phyloP scores from a whole-genome alignment of 2,888 invertebrate genomes.

The Fabriciana adippe region DNA sequence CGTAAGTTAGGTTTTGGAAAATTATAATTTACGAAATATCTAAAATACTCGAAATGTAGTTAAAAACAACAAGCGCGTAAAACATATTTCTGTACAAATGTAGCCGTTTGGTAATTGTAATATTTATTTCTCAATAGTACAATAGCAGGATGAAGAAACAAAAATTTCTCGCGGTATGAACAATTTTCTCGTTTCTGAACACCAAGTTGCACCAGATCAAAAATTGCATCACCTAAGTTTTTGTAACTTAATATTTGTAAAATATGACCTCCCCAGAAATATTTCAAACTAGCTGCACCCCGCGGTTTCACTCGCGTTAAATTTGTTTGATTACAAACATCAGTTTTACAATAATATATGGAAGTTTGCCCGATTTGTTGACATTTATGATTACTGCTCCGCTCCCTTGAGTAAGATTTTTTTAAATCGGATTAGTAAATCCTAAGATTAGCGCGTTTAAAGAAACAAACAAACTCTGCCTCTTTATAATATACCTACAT shows the following conservation, averaged over 20 bases:
- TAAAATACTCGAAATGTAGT: not conserved
- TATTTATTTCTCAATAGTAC: slow-evolving; percentile 27
- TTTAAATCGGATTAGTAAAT: too few relatives aligned
- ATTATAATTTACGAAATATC: not conserved
- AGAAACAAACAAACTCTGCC: too few relatives aligned
- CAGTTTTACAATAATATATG: too few relatives aligned
- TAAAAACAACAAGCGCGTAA: not conserved
- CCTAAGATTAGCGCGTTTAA: too few relatives aligned
- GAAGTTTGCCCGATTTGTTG: too few relatives aligned
- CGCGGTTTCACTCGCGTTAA: too few relatives aligned
- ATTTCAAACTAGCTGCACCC: not conserved
- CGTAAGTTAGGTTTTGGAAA: slow-evolving; percentile 5
- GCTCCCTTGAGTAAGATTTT: too few relatives aligned
- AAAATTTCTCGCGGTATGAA: slow-evolving; percentile 37
- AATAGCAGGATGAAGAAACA: slow-evolving; percentile 33
- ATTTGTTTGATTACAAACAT: too few relatives aligned
- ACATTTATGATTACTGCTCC: too few relatives aligned
- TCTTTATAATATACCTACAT: too few relatives aligned
- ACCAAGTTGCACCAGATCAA: slow-evolving; percentile 26
- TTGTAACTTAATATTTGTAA: slow-evolving; percentile 17
- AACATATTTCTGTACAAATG: not conserved
- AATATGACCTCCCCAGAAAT: slow-evolving; percentile 8
- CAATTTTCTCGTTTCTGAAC: slow-evolving; percentile 38
- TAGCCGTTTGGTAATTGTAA: slow-evolving; percentile 1
- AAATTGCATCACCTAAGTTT: slow-evolving; percentile 26